phyloP scores from a whole-genome alignment of 2,797 vertebrate species.

The Merluccius polli region DNA sequence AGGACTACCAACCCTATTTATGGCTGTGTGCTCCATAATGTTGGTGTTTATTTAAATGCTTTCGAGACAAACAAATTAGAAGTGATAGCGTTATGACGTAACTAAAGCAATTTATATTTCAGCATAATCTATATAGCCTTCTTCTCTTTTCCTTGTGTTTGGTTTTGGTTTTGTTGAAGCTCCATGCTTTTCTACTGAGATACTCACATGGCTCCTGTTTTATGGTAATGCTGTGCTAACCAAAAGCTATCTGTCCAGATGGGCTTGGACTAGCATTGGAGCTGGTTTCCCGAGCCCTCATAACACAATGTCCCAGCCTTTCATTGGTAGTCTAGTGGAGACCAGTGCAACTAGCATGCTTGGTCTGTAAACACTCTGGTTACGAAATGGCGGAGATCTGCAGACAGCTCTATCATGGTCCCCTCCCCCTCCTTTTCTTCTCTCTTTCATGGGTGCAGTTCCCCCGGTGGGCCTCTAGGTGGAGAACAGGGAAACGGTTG shows the following conservation, averaged over 20 bases:
- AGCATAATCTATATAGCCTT: background rate
- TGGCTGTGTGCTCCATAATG: background rate
- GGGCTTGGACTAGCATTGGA: slow-evolving; percentile 38
- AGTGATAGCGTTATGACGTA: background rate
- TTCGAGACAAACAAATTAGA: background rate
- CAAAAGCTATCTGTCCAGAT: slow-evolving; percentile 19
- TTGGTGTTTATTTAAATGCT: background rate
- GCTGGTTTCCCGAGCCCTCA: slow-evolving; percentile 32
- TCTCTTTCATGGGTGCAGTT: slow-evolving; percentile 63
- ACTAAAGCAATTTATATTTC: background rate
- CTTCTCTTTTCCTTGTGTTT: slow-evolving; percentile 1
- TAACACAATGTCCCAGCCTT: slow-evolving; percentile 49
- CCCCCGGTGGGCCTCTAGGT: slow-evolving; percentile 81
- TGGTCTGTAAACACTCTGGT: slow-evolving; percentile 85
- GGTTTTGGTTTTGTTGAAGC: slow-evolving; percentile 12
- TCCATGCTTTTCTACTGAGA: slow-evolving; percentile 7
- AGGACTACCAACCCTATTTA: background rate
- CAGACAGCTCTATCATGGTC: slow-evolving; percentile 69
- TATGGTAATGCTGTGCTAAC: slow-evolving; percentile 12
- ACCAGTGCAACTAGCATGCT: slow-evolving; percentile 56
- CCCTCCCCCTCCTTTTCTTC: slow-evolving; percentile 61
- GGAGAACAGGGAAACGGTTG: slow-evolving; percentile 66
- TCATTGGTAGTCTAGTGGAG: slow-evolving; percentile 61
- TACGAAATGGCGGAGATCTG: slow-evolving; percentile 86
- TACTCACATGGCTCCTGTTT: background rate